Conservation (phyloP, 2,797 vertebrate genomes). For the Crax fasciolata region DNA sequence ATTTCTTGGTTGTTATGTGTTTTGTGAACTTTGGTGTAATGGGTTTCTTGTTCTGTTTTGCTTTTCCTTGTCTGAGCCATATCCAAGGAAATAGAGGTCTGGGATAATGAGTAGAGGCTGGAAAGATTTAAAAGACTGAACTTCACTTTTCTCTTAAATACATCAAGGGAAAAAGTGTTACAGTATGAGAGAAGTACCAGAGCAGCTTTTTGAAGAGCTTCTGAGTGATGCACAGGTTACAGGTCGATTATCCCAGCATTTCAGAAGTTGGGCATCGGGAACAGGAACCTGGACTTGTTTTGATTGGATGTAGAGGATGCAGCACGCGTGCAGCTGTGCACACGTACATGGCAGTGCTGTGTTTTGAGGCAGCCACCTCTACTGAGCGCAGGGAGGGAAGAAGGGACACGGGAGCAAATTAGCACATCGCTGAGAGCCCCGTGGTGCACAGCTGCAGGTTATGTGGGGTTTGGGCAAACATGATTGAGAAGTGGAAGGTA, state of each 20-base stretch:
- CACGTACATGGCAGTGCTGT: background rate
- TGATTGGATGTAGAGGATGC: background rate
- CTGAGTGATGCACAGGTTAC: background rate
- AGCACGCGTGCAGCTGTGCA: too few relatives aligned
- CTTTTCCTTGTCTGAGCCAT: background rate
- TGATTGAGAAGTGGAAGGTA: constrained; percentile 12
- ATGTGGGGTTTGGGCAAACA: background rate
- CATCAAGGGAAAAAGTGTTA: background rate
- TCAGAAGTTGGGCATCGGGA: background rate
- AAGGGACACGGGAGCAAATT: background rate
- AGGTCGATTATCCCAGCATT: background rate
- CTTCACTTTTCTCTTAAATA: background rate
- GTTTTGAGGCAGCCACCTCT: background rate
- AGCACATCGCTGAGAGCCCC: background rate
- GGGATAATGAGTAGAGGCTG: background rate
- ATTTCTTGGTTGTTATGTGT: background rate
- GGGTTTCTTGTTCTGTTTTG: background rate
- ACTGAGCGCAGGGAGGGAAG: background rate
- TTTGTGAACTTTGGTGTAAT: background rate
- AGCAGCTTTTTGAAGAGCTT: background rate
- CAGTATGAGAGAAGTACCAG: background rate
- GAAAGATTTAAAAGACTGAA: background rate
- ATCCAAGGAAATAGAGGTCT: background rate
- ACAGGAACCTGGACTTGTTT: background rate
- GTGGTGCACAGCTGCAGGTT: background rate